These are phyloP conservation scores for Dioctria linearis DNA, from an alignment of 2,888 invertebrate genomes.

Conservation along the genomic window DNA sequence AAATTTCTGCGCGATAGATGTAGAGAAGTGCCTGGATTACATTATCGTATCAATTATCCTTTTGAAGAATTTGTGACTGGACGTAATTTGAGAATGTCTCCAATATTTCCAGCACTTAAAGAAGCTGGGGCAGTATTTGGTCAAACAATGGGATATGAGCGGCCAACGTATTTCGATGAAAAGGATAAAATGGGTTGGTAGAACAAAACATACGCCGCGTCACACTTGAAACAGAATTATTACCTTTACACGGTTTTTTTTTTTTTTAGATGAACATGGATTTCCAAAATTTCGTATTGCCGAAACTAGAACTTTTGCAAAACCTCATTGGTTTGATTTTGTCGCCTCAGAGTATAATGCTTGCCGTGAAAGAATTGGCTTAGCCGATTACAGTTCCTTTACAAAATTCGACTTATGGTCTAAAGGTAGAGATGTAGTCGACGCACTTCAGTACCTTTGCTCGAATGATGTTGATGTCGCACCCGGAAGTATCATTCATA, in stretches of 20 bases:
- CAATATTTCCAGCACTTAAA: constrained; percentile 91
- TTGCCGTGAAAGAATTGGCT: constrained; percentile 91
- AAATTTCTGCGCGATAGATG: constrained; percentile 93
- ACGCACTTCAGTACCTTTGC: constrained; percentile 91
- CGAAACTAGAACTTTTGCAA: constrained; percentile 87
- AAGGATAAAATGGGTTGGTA: constrained; percentile 70
- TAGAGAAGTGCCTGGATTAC: constrained; percentile 90
- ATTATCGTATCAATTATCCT: constrained; percentile 87
- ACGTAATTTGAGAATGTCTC: constrained; percentile 92
- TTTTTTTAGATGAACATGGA: constrained; percentile 66
- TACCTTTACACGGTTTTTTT: constrained; percentile 60
- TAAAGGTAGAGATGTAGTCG: constrained; percentile 88
- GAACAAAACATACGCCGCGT: background rate
- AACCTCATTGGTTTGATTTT: constrained; percentile 93
- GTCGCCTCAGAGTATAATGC: constrained; percentile 93
- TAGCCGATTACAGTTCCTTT: constrained; percentile 97
- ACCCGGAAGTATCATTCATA: constrained; percentile 93
- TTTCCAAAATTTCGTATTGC: constrained; percentile 76
- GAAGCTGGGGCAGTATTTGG: constrained; percentile 96
- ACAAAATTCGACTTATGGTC: constrained; percentile 97
- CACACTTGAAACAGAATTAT: no score
- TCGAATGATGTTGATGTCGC: constrained; percentile 97
- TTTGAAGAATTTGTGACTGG: constrained; percentile 90
- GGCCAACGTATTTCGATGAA: constrained; percentile 91
- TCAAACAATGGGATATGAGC: constrained; percentile 98